These are phyloP conservation scores for Linhomoeus sp. DNA, from an alignment of 2,888 invertebrate species.

Conservation along the genomic window DNA sequence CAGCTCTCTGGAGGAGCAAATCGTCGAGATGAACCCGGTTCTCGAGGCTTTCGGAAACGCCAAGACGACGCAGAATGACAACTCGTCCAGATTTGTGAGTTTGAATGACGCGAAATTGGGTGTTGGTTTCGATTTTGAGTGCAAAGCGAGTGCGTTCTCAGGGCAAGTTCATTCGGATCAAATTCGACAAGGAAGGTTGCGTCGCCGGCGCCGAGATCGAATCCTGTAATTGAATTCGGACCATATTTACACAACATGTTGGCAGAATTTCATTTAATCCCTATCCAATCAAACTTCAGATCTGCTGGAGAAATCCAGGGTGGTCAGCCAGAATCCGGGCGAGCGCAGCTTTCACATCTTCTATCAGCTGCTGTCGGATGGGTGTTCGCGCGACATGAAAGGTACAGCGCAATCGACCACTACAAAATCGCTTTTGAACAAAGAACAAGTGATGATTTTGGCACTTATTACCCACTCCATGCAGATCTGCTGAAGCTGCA, in stretches of 20 bases:
- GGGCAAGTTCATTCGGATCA: constrained; percentile 24
- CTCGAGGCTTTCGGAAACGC: constrained; percentile 25
- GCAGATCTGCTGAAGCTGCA: too few species aligned
- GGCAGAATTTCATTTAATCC: too few species aligned
- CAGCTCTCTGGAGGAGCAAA: not conserved
- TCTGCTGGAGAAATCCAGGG: constrained; percentile 33
- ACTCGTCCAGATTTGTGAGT: constrained; percentile 21
- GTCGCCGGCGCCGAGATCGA: constrained; percentile 19
- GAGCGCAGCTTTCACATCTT: constrained; percentile 45
- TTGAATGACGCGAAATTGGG: too few species aligned
- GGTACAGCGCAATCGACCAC: too few species aligned
- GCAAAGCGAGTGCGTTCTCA: too few species aligned
- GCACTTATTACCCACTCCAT: too few species aligned
- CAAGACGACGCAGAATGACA: constrained; percentile 20
- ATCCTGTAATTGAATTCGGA: constrained; percentile 23
- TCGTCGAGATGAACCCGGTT: constrained; percentile 9
- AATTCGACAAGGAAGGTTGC: constrained; percentile 15
- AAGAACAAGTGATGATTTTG: too few species aligned
- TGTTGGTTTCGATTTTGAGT: too few species aligned
- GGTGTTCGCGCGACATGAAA: not conserved
- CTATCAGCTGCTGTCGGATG: constrained; percentile 25
- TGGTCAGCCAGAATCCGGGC: constrained; percentile 38
- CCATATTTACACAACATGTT: too few species aligned
- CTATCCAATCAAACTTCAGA: too few species aligned
- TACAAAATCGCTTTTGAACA: too few species aligned